A percentile compares a stretch with the other conserved stretches of the same genome.
These are phyloP conservation scores for Drepana arcuata DNA, from an alignment of 1,140 invertebrate genomes.

Conservation along the genomic window DNA sequence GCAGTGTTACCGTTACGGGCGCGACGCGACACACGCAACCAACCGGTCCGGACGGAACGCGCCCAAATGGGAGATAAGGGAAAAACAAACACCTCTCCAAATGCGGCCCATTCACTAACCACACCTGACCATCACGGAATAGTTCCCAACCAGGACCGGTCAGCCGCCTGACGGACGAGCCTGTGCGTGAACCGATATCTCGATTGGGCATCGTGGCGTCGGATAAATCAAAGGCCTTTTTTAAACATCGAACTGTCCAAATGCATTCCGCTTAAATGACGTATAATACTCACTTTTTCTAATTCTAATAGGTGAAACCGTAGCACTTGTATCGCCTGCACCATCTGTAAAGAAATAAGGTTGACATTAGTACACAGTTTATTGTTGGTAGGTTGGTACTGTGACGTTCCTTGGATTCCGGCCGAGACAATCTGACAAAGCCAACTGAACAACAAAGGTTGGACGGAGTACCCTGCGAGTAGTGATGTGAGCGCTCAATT, in stretches of 20 bases:
- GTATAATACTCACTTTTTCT: constrained; percentile 95
- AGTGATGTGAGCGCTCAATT: constrained; percentile 13
- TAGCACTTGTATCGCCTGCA: constrained; percentile 99
- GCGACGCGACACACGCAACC: constrained; percentile 46
- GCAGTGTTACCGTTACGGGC: constrained; percentile 35
- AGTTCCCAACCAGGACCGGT: constrained; percentile 1
- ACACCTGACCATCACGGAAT: constrained; percentile 26
- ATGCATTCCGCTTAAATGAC: constrained; percentile 42
- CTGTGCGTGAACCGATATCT: constrained; percentile 44
- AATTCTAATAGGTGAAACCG: constrained; percentile 99
- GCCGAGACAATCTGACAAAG: constrained; percentile 21
- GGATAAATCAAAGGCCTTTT: constrained; percentile 59
- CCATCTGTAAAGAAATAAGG: constrained; percentile 91
- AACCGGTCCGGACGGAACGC: constrained; percentile 36
- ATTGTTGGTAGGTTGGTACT: constrained; percentile 1
- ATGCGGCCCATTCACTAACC: constrained; percentile 30
- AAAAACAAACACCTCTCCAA: constrained; percentile 44
- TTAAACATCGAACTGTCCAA: constrained; percentile 39
- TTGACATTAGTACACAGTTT: constrained; percentile 3
- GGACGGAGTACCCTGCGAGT: constrained; percentile 21
- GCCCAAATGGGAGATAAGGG: constrained; percentile 38
- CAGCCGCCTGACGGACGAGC: constrained; percentile 17
- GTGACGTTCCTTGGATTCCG: constrained; percentile 5
- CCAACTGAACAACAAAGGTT: constrained; percentile 29
- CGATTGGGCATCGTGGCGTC: constrained; percentile 38